Base-by-base conservation (phyloP, 2,797 vertebrate species). In the Saxicola maurus region DNA sequence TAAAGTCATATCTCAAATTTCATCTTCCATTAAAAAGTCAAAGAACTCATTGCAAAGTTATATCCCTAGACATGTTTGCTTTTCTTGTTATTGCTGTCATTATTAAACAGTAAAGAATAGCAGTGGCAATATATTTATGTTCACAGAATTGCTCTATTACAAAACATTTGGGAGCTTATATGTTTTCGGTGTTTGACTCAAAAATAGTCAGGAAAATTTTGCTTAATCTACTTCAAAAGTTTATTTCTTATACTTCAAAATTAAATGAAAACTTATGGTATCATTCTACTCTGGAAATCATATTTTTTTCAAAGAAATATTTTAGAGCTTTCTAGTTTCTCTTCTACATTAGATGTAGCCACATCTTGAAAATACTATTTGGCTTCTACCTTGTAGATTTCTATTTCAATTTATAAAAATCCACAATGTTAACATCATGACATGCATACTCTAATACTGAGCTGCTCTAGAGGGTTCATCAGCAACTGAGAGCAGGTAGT, bases 371-470 rank as follows among this genome's bases (percentile, higher is more conserved):
- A 83, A 64, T 30, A 20, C 9, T 37, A 13, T 56, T 72, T 86
- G 31, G 4, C 14, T 75, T 83, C 37, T 78, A 71, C 7, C 7
- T 64, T 6, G 24, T 35, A 66, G 16, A 2, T 55, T 90, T 84
- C 17, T 78, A 19, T 57, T 61, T 72, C 31, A 77, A 30, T 81
- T 67, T 64, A 42, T 64, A 62, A 79, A 86, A 84, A n/a, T 59
- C 6, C 8, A n/a, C 7, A 14, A 11, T 59, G 24, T 42, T 84
- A 68, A 49, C 37, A 43, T 72, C 56, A 55, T 40, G 66, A 37
- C 9, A 30, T 67, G 9, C 7, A 73, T n/a, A 45, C 6, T 67
- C 2, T 76, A 62, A 31, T 45, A 61, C 6, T n/a, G 56, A 82
- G 55, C 40, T 86, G 28, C 17, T 73, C 19, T 69, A 60, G 21